Evolutionary conservation across 2,113 vertebrate species (phyloP).

Genomic region (Gymnarchus niloticus): DNA sequence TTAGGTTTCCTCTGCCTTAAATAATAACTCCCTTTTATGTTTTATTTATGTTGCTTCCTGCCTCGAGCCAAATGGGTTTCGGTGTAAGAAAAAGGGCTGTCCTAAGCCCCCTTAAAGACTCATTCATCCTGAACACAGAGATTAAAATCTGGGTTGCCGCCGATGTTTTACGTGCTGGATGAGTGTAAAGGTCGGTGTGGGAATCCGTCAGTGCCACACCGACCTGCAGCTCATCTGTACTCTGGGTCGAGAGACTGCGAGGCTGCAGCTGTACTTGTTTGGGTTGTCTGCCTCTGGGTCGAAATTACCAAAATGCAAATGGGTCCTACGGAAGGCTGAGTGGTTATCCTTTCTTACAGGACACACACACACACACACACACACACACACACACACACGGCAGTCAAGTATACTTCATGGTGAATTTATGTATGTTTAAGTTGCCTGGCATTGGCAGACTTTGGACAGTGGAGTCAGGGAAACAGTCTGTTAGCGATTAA

Average conservation of each 20-base stretch:
- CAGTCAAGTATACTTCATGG: background rate
- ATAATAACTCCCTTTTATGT: constrained; percentile 8
- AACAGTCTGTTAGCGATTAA: background rate
- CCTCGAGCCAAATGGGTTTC: constrained; percentile 28
- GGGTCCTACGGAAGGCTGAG: background rate
- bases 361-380: constrained; percentile 33
- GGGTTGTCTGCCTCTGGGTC: constrained; percentile 30
- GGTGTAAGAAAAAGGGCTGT: background rate
- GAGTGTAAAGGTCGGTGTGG: constrained; percentile 49
- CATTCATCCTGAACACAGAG: constrained; percentile 25
- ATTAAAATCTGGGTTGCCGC: constrained; percentile 36
- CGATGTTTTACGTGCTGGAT: constrained; percentile 50
- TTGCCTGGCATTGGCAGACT: background rate
- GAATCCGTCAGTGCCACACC: constrained; percentile 46
- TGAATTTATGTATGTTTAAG: background rate
- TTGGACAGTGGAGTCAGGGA: background rate
- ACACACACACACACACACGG: background rate
- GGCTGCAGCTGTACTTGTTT: constrained; percentile 31
- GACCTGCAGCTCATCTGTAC: background rate
- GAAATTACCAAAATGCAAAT: constrained; percentile 36
- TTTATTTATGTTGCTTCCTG: constrained; percentile 34
- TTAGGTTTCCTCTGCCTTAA: background rate
- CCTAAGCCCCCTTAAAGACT: constrained; percentile 47
- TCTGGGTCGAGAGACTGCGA: background rate
- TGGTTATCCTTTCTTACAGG: background rate